Percentiles rank a stretch among this genome's conserved stretches.
Evolutionary conservation across 2,113 vertebrate genomes (phyloP).

Genomic region (Laterallus jamaicensis): DNA sequence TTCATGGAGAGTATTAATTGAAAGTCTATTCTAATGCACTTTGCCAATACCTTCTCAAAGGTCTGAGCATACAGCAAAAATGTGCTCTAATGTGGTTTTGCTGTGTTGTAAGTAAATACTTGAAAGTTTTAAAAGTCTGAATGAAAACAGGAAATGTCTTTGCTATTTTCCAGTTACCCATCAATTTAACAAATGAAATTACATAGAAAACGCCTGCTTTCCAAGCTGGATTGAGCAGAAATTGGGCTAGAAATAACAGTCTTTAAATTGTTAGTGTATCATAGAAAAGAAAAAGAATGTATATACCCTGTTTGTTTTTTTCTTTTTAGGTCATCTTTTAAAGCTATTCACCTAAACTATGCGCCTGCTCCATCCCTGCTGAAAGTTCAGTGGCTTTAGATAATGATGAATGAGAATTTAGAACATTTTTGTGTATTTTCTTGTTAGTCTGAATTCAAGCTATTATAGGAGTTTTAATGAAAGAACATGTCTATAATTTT

Average conservation of each 20-base stretch:
- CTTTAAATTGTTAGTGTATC: neutral
- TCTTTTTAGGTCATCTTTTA: neutral
- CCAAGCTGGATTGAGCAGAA: neutral
- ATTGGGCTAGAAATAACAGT: neutral
- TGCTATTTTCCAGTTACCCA: neutral
- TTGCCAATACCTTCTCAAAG: neutral
- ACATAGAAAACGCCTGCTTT: neutral
- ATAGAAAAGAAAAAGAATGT: neutral
- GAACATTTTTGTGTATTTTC: neutral
- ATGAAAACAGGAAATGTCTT: neutral
- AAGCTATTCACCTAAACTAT: neutral
- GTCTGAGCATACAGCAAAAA: neutral
- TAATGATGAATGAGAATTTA: neutral
- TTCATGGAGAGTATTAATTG: neutral
- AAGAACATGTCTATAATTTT: slow-evolving; percentile 5
- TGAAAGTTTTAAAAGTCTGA: neutral
- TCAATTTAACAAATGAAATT: neutral
- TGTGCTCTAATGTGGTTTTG: neutral
- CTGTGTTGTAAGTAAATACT: neutral
- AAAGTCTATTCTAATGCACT: neutral
- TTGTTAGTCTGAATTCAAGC: neutral
- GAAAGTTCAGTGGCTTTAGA: neutral
- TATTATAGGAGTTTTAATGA: slow-evolving; percentile 8
- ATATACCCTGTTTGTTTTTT: neutral
- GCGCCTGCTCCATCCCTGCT: neutral